phyloP scores from a whole-genome alignment of 2,888 invertebrate genomes.

The Trachelus stipa region DNA sequence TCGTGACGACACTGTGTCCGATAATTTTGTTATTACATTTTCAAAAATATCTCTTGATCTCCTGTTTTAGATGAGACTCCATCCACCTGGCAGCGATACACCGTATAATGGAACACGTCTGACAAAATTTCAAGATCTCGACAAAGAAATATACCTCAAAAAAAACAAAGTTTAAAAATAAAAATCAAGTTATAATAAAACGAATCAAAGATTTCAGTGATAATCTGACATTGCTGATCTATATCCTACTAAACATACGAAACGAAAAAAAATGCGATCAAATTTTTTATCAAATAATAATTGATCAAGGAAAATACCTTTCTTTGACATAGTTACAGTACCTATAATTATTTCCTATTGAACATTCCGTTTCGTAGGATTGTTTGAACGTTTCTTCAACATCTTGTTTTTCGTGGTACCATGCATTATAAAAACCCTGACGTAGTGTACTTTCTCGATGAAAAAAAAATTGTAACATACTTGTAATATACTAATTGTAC shows the following conservation, averaged over 20 bases:
- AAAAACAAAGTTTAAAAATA: conserved; percentile 37
- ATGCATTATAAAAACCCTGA: no score
- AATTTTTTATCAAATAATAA: neutral
- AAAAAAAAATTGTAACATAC: conserved; percentile 10
- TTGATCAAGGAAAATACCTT: neutral
- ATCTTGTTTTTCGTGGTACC: no score
- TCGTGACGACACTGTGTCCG: conserved; percentile 2
- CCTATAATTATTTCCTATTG: neutral
- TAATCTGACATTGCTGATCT: neutral
- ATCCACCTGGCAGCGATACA: conserved; percentile 75
- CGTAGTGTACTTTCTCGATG: neutral
- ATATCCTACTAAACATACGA: neutral
- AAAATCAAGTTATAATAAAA: neutral
- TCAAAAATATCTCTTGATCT: conserved; percentile 32
- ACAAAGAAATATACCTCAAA: conserved; percentile 61
- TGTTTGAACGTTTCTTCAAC: neutral
- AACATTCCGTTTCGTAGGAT: neutral
- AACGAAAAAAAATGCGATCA: neutral
- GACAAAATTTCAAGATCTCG: conserved; percentile 68
- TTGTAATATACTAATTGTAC: conserved; percentile 12
- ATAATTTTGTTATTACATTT: conserved; percentile 25
- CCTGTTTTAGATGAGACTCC: conserved; percentile 74
- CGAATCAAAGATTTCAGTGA: neutral
- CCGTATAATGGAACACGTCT: conserved; percentile 70
- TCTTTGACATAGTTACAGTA: neutral